Evolutionary conservation across 2,797 vertebrate genomes (phyloP), one percentile per base, ranked within the genome.

Genomic region (Anniella stebbinsi): DNA sequence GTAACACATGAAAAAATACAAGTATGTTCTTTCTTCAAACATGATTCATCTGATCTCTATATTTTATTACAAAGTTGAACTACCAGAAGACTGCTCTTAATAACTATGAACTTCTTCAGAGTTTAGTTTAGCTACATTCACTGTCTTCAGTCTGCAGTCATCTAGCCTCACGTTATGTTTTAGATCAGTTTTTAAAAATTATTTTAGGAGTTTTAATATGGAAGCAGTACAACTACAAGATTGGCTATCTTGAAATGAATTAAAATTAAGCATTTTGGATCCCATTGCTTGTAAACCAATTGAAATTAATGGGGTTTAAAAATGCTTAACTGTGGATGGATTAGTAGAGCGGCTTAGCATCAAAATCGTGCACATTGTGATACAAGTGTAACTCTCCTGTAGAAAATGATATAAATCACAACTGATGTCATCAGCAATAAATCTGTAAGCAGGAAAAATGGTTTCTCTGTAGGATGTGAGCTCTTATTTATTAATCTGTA

Each of bases 1-100:
- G 92, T 91, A 95, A 86, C 78, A 93, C 69, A 92, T 95, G 92
- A 95, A 95, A 84, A 89, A 66, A 95, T 95, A 94, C 88, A 94
- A 87, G 86, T 82, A 18, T 0, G 2, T 91, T 38, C 92, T 88
- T 84, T 92, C 84, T 83, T 83, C 67, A 93, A 93, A 92, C 75
- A 41, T 48, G 80, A 63, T 28, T 92, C 82, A 91, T 82, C 87
- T 94, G 91, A 41, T 90, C 1, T 9, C 81, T 54, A 94, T 93
- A 93, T 88, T 88, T 86, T 57, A 0, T 0, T 0, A 0, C 82
- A 87, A 92, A 82, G 88, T 90, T 84, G 92, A 93, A 93, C 54
- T 96, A 93, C 91, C 86, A 95, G 91, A 92, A 84, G 76, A 25
- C 45, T 69, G 67, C 70, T 72, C 17, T 80, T 54, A 8, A 57